These are phyloP conservation scores for Oryzias celebensis DNA, from an alignment of 2,113 vertebrate species.

Conservation along the genomic window DNA sequence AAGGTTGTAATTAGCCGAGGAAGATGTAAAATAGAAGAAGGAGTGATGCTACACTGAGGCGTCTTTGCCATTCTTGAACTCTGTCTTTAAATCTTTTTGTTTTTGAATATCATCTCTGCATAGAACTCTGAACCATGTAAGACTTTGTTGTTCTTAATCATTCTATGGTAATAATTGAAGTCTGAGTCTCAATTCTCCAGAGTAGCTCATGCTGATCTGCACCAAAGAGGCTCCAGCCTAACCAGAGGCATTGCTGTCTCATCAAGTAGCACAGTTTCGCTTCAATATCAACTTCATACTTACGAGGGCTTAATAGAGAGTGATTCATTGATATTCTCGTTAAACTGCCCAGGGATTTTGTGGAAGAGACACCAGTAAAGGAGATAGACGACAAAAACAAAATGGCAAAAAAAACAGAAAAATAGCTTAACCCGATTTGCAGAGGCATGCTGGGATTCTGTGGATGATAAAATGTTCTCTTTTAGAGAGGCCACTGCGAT, in stretches of 20 bases:
- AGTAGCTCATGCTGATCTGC: slow-evolving; percentile 50
- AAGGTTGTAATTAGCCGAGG: too few relatives aligned
- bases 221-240: slow-evolving; percentile 41
- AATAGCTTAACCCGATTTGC: slow-evolving; percentile 43
- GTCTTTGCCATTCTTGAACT: too few relatives aligned
- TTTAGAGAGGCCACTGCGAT: slow-evolving; percentile 44
- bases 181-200: slow-evolving; percentile 38
- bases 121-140: slow-evolving; percentile 37
- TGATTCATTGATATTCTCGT: slow-evolving; percentile 57
- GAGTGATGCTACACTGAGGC: too few relatives aligned
- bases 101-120: slow-evolving; percentile 36
- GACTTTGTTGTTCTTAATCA: slow-evolving; percentile 60
- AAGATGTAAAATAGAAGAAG: too few relatives aligned
- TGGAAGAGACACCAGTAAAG: slow-evolving; percentile 38
- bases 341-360: slow-evolving; percentile 49
- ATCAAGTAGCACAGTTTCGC: slow-evolving; percentile 46
- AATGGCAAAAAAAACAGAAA: slow-evolving; percentile 35
- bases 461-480: slow-evolving; percentile 56
- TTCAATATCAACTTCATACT: slow-evolving; percentile 50
- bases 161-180: slow-evolving; percentile 53
- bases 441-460: slow-evolving; percentile 45
- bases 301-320: slow-evolving; percentile 55
- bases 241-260: slow-evolving; percentile 56
- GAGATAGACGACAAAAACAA: slow-evolving; percentile 48
- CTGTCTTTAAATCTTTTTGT: not conserved